Evolutionary conservation across 2,113 vertebrate species (phyloP), one percentile per base, ranked within the genome.

Genomic region (Thamnaconus septentrionalis): DNA sequence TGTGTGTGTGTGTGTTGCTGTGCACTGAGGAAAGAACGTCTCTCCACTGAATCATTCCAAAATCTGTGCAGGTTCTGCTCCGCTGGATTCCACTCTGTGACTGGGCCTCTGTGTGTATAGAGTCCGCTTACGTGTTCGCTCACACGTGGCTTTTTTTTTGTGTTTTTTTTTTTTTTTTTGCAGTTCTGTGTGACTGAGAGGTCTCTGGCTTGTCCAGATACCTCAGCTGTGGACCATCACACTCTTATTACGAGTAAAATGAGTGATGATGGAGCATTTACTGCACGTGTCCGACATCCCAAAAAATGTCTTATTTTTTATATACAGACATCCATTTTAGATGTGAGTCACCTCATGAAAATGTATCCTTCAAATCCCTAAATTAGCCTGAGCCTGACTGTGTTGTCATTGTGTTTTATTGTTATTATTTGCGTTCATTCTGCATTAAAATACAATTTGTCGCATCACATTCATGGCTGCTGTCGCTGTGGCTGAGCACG

Each of bases 201-300:
- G 69, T 69, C 73, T 80, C 62, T 85, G 86, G 82, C 80, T 75
- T 59, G 12, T 68, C 54, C 44, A 61, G 84, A 75, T 76, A 81
- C 80, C 85, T 86, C 88, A 86, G 88, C 88, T 90, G 88, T 81
- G 65, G 81, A 81, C 66, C 66, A 82, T 84, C 88, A 76, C 75
- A 81, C 72, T 86, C 77, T 73, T 74, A 84, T 83, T 79, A 72
- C 68, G 75, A 56, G 64, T 75, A 87, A 88, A 87, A 31, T 31
- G 18, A 31, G 18, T 87, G 77, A 83, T 80, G 64, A 76, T 84
- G 73, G 75, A 85, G 48, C 18, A 31, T 31, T 31, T 31, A 31
- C 18, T 31, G 18, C 18, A 31, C 2, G 18, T 31, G 18, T 31
- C 18, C 18, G 18, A 31, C 1, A 31, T 31, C 18, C 18, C 18